Evolutionary conservation across 2,888 invertebrate species (phyloP).

Genomic region (Limnephilus marmoratus): DNA sequence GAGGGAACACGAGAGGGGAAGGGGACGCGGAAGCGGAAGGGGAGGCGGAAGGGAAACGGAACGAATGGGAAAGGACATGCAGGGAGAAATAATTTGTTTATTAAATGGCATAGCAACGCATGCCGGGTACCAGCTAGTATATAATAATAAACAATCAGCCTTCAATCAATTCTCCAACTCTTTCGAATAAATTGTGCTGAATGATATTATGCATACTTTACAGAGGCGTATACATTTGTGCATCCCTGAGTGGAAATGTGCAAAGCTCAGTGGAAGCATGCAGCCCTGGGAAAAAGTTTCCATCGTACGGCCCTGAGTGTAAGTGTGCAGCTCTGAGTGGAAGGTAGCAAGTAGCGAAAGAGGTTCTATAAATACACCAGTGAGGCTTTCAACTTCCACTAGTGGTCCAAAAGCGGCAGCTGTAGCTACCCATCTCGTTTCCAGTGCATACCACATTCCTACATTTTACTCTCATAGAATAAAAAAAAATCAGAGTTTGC

Average conservation of each 20-base stretch:
- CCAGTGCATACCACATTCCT: not conserved
- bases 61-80: too few species aligned
- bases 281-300: not conserved
- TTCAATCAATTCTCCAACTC: not conserved
- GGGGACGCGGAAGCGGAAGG: too few species aligned
- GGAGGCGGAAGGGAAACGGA: too few species aligned
- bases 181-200: not conserved
- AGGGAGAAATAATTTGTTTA: too few species aligned
- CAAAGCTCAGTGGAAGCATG: not conserved
- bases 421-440: not conserved
- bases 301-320: not conserved
- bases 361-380: not conserved
- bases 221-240: not conserved
- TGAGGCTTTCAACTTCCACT: not conserved
- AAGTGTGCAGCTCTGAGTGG: not conserved
- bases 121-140: too few species aligned
- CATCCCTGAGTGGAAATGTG: not conserved
- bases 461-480: not conserved
- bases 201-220: not conserved
- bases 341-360: not conserved
- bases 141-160: too few species aligned
- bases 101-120: too few species aligned
- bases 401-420: not conserved
- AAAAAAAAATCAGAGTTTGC: too few species aligned
- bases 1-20: too few species aligned